Conservation (phyloP, 1,140 invertebrate genomes). For the Bradynema listronoti region DNA sequence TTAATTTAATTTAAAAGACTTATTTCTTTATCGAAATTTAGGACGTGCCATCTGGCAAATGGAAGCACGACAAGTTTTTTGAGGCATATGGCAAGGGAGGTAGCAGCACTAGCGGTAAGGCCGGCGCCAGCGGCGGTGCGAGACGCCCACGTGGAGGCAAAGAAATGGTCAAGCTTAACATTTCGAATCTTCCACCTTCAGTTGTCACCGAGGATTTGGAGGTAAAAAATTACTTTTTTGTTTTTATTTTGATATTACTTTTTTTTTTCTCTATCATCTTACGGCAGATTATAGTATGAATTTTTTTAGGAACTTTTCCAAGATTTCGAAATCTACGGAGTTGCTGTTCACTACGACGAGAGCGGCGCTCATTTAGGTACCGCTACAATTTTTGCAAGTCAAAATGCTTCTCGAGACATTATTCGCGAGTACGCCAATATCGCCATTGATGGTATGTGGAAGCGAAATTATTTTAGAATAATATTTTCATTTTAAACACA, state of each 20-base stretch:
- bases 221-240: slow-evolving; percentile 1
- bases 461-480: no score
- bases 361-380: slow-evolving; percentile 24
- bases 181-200: slow-evolving; percentile 24
- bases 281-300: no score
- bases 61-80: slow-evolving; percentile 30
- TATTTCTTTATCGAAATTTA: background rate
- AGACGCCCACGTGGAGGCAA: slow-evolving; percentile 6
- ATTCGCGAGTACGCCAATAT: slow-evolving; percentile 29
- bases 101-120: background rate
- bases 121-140: slow-evolving; percentile 5
- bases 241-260: background rate
- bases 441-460: slow-evolving; percentile 29
- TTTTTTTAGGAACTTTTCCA: slow-evolving; percentile 30
- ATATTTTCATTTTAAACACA: no score
- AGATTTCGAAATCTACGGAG: slow-evolving; percentile 29
- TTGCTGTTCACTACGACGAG: slow-evolving; percentile 31
- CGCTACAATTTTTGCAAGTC: slow-evolving; percentile 23
- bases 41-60: slow-evolving; percentile 13
- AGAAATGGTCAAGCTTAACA: slow-evolving; percentile 26
- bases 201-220: slow-evolving; percentile 31
- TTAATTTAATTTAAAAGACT: background rate
- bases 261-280: no score
- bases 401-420: slow-evolving; percentile 18
- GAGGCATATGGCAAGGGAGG: slow-evolving; percentile 17